Percentiles rank a stretch among this genome's conserved stretches.
Conservation (phyloP, 2,113 vertebrate genomes). For the Syrrhaptes paradoxus region DNA sequence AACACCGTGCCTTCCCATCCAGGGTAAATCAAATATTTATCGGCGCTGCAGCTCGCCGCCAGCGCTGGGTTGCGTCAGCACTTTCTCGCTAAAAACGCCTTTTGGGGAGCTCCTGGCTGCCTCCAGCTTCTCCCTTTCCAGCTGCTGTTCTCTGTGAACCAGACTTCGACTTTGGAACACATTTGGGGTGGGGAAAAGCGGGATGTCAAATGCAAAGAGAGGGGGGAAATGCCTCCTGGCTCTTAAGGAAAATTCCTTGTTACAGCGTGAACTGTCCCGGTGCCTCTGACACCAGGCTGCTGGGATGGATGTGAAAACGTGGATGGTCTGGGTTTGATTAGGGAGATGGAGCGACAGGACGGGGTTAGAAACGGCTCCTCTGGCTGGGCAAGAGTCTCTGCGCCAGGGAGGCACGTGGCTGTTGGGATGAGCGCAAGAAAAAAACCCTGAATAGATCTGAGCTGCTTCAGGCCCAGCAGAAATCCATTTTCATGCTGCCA, state of each 20-base stretch:
- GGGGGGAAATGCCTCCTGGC: background rate
- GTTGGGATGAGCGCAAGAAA: background rate
- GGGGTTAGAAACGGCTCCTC: background rate
- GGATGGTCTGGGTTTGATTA: background rate
- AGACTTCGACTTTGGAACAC: background rate
- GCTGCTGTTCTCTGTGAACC: background rate
- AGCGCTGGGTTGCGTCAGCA: background rate
- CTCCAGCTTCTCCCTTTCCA: background rate
- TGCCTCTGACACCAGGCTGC: background rate
- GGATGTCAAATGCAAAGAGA: background rate
- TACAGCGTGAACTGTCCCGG: background rate
- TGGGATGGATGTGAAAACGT: background rate
- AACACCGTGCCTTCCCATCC: background rate
- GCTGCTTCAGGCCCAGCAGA: background rate
- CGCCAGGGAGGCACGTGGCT: background rate
- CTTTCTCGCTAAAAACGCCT: background rate
- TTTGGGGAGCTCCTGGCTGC: background rate
- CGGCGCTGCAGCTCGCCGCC: background rate
- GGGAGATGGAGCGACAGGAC: background rate
- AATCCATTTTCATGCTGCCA: background rate
- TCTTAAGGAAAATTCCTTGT: background rate
- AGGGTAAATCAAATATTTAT: conserved; percentile 37
- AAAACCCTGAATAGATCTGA: background rate
- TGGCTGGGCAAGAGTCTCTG: background rate
- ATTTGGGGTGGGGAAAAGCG: background rate